Base-by-base conservation (phyloP, 2,888 invertebrate genomes). In the Gandaritis pyraliata region DNA sequence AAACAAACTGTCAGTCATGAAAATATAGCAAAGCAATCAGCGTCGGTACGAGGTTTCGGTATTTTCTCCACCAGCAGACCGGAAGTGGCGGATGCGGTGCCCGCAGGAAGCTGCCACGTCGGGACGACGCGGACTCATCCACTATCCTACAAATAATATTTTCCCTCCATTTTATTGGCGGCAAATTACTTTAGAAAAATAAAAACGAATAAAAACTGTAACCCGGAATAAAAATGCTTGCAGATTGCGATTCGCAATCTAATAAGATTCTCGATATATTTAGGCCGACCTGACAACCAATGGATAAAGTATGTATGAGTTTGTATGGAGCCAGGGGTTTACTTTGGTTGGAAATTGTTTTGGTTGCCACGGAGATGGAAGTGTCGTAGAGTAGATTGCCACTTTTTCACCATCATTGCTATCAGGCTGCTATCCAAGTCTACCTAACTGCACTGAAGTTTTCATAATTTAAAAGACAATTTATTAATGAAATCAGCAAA, bases 71-170 rank as follows among this genome's bases (percentile, higher is more conserved):
- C 16, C 50, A 58, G 33, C 41, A 50, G 65, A 59, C 58, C 81
- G 81, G 81, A 81, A 77, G 68, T 70, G 68, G 58, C 76, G 77
- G 75, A 73, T 73, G 74, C 71, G 75, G 76, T 66, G 61, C 61
- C 72, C 71, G 68, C 76, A 76, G 82, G 82, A 82, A 75, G 70
- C 72, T 51, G 71, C 67, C 76, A 72, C 77, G 72, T 75, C 77
- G 73, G 57, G 71, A 62, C 71, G 59, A 66, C 66, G 64, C 70
- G 68, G 70, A 75, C 72, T 75, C 70, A 71, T 72, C 64, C 70
- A 69, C 72, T 70, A 75, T 63, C 71, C 65, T 50, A 50, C 49
- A 63, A 72, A 39, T 18, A 46, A 58, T 58, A 53, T 55, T 54
- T 54, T 73, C 74, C 72, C 39, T 49, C 15, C 50, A 54, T 50